phyloP scores from a whole-genome alignment of 2,888 invertebrate genomes.

The Polyploca ridens region DNA sequence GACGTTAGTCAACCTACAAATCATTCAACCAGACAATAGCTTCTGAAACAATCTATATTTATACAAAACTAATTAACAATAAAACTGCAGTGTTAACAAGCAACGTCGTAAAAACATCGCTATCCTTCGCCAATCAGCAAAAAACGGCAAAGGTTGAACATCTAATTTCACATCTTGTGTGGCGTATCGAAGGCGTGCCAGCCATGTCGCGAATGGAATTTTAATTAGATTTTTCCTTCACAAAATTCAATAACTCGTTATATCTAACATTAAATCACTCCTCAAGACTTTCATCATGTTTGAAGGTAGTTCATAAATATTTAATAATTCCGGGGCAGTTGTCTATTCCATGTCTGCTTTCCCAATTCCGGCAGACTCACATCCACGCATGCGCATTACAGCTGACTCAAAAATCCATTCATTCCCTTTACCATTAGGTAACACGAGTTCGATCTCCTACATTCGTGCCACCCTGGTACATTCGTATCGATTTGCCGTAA shows the following conservation, averaged over 20 bases:
- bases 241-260: too few relatives aligned
- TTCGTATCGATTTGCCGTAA: constrained; percentile 30
- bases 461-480: constrained; percentile 34
- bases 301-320: background rate
- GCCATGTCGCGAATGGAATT: background rate
- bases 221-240: background rate
- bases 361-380: constrained; percentile 21
- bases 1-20: too few relatives aligned
- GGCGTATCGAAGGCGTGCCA: background rate
- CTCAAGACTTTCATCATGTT: background rate
- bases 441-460: constrained; percentile 37
- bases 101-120: too few relatives aligned
- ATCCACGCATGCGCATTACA: constrained; percentile 54
- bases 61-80: too few relatives aligned
- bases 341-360: constrained; percentile 28
- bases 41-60: too few relatives aligned
- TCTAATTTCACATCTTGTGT: too few relatives aligned
- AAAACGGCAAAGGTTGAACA: too few relatives aligned
- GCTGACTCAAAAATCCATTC: constrained; percentile 50
- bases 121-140: too few relatives aligned
- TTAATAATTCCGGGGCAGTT: constrained; percentile 16
- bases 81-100: too few relatives aligned
- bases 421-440: constrained; percentile 55
- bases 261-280: background rate
- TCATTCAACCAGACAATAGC: too few relatives aligned